These are phyloP conservation scores for Grus americana DNA, from an alignment of 2,113 vertebrate species.

Conservation along the genomic window DNA sequence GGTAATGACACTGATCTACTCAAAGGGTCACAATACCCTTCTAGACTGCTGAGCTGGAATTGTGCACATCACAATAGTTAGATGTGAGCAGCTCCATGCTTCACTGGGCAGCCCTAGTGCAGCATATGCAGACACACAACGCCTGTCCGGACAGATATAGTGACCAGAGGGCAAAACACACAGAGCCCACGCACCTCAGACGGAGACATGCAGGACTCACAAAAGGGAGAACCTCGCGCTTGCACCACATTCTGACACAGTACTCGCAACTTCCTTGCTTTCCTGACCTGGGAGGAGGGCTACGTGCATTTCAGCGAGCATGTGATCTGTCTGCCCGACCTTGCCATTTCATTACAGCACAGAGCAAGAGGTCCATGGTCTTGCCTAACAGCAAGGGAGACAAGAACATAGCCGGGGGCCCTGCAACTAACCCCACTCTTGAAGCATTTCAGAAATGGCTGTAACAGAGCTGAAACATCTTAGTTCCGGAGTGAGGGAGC, in stretches of 20 bases:
- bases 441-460: background rate
- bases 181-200: background rate
- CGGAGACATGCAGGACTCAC: background rate
- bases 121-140: background rate
- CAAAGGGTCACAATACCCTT: background rate
- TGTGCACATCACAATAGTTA: rapidly evolving
- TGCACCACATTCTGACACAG: background rate
- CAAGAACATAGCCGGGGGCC: rapidly evolving
- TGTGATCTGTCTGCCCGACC: rapidly evolving
- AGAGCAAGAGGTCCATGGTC: background rate
- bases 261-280: background rate
- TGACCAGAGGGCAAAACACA: background rate
- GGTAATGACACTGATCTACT: background rate
- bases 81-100: background rate
- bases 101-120: background rate
- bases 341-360: background rate
- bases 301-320: background rate
- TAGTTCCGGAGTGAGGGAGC: rapidly evolving
- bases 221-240: too few species aligned
- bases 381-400: too few species aligned
- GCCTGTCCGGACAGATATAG: background rate
- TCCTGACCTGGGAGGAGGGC: rapidly evolving
- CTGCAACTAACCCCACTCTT: background rate
- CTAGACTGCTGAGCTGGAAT: background rate
- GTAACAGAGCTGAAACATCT: rapidly evolving